Evolutionary conservation across 2,888 invertebrate genomes (phyloP), one percentile per base, ranked within the genome.

Genomic region (Rhagium mordax): DNA sequence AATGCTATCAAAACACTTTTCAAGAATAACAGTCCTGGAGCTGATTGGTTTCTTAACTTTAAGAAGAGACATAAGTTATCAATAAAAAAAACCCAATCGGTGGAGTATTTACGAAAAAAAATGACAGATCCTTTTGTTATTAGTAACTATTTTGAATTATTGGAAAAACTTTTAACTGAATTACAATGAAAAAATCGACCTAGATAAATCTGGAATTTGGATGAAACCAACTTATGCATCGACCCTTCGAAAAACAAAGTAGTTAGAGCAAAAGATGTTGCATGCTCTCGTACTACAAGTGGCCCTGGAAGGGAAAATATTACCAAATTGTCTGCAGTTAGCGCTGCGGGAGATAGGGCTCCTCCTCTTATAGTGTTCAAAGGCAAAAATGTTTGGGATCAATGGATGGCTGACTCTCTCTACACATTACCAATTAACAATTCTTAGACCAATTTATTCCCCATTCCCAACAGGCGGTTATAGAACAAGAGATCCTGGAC

Each of bases 341-440:
- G 62, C 76, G 79, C 78, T 59, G 74, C 67, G 72, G 82, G 83
- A 53, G 79, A 82, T 3, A 84, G 84, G 75, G 77, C 77, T 10
- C 81, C 82, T 21, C 85, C 84, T 33, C 73, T 85, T 24, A 83
- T 85, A 55, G 81, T 84, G 47, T 82, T 79, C 66, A 82, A 82
- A 64, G 77, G 83, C 24, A 83, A 82, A 74, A 79, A 83, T 75
- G 70, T 82, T 18, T 85, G 85, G 84, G 82, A 84, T 64, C 74
- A 79, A 55, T 85, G 83, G 84, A 76, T 82, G 64, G 81, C 83
- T 48, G 70, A 74, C 33, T n/a, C n/a, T n/a, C n/a, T n/a, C n/a
- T n/a, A n/a, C n/a, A n/a, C n/a, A n/a, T n/a, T n/a, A n/a, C n/a
- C n/a, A n/a, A n/a, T n/a, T n/a, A n/a, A n/a, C n/a, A n/a, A n/a